Base-by-base conservation (phyloP, 2,797 vertebrate genomes). In the Luscinia luscinia region DNA sequence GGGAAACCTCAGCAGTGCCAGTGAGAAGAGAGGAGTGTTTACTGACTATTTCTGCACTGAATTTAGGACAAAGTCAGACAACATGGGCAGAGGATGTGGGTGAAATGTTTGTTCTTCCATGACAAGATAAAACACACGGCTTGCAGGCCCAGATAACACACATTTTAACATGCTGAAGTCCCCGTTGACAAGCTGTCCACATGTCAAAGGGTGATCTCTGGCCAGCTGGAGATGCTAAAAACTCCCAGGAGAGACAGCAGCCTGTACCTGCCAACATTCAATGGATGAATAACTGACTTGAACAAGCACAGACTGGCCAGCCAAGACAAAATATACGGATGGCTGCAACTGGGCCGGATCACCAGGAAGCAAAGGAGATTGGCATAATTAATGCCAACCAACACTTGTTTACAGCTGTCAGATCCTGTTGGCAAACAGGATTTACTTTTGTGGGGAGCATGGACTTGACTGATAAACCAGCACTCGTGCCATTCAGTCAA, bases 241-340 rank as follows among this genome's bases (percentile, higher is more conserved):
- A 58, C 24, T 79, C 87, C 67, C 78, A 55, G 57, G 68, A 92
- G 82, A 95, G 57, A 58, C 24, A 92, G 75, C 43, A 94, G 68
- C n/a, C 38, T 80, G 52, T 76, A 92, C 58, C 77, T 89, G 81
- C 82, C 78, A 79, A 43, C 28, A 76, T 48, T 69, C 61, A 72
- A 5, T 4, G 43, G 49, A 58, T 27, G 86, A 95, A 89, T 7
- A 72, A 89, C 58, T 34, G 48, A 67, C 79, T 70, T 0, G 11
- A 84, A 87, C 69, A 95, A 93, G 85, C 27, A 9, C 54, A 75
- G n/a, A 63, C 62, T 28, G 26, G 45, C 66, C 38, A 38, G 72
- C 61, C 85, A 75, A 73, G 51, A 51, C n/a, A 82, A 95, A 84
- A 88, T 26, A 84, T 9, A 75, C 0, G 17, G 61, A 88, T 54